phyloP scores from a whole-genome alignment of 1,140 invertebrate genomes.

The Trichonephila clavipes region DNA sequence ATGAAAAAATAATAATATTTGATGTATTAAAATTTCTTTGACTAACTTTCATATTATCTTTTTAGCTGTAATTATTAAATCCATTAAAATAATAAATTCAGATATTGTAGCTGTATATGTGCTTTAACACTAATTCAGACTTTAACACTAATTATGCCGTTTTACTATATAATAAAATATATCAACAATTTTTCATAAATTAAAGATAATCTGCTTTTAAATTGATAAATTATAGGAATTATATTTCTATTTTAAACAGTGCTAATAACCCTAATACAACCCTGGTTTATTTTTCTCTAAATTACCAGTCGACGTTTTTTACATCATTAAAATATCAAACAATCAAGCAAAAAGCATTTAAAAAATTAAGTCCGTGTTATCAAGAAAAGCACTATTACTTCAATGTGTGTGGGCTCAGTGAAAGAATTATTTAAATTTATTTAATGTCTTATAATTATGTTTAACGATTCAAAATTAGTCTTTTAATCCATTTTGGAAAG shows the following conservation, averaged over 20 bases:
- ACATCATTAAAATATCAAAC: not conserved
- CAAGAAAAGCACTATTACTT: not conserved
- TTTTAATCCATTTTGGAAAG: conserved; percentile 14
- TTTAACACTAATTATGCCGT: no score
- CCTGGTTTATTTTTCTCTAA: not conserved
- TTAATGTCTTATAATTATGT: conserved; percentile 16
- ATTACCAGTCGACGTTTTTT: not conserved
- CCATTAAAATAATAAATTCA: no score
- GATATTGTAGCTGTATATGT: no score
- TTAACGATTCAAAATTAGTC: conserved; percentile 5
- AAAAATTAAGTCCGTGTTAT: not conserved
- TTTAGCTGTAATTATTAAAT: no score
- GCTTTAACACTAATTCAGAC: no score
- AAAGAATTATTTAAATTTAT: conserved; percentile 19
- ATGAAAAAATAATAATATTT: no score
- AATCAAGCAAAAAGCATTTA: not conserved
- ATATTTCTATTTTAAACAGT: not conserved
- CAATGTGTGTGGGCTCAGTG: no score
- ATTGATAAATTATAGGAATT: not conserved
- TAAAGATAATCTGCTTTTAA: not conserved
- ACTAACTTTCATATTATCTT: no score
- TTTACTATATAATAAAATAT: no score
- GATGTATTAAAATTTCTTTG: no score
- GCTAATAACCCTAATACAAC: not conserved
- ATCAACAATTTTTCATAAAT: not conserved